phyloP scores from a whole-genome alignment of 1,140 invertebrate genomes.

The Heliconius hewitsoni region DNA sequence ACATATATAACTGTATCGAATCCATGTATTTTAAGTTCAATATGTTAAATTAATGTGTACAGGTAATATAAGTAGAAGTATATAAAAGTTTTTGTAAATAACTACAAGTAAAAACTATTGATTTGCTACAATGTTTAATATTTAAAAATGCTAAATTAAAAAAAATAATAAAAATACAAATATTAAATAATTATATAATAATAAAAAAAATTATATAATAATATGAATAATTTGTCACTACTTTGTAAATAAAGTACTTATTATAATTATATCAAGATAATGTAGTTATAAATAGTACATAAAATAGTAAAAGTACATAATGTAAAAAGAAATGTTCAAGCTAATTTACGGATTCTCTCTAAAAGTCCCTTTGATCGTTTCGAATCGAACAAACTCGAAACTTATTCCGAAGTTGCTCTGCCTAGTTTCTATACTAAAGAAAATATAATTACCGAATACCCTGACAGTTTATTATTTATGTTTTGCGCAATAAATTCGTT shows the following conservation, averaged over 20 bases:
- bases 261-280: background rate
- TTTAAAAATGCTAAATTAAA: too few species aligned
- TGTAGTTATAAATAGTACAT: constrained; percentile 7
- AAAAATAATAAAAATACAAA: too few species aligned
- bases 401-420: constrained; percentile 24
- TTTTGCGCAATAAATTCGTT: background rate
- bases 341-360: constrained; percentile 28
- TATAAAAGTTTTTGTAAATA: too few species aligned
- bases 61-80: too few species aligned
- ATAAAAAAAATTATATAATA: too few species aligned
- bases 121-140: too few species aligned
- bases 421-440: constrained; percentile 22
- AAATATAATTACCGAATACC: constrained; percentile 25
- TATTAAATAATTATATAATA: too few species aligned
- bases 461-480: background rate
- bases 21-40: background rate
- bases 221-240: too few species aligned
- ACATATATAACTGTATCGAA: background rate
- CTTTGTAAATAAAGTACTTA: background rate
- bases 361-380: constrained; percentile 24
- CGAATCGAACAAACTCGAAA: constrained; percentile 27
- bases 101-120: too few species aligned
- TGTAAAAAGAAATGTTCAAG: constrained; percentile 14
- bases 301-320: constrained; percentile 14
- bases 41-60: too few species aligned